These are phyloP conservation scores for Drosophila sturtevanti DNA, from an alignment of 1,140 invertebrate species.

Conservation along the genomic window DNA sequence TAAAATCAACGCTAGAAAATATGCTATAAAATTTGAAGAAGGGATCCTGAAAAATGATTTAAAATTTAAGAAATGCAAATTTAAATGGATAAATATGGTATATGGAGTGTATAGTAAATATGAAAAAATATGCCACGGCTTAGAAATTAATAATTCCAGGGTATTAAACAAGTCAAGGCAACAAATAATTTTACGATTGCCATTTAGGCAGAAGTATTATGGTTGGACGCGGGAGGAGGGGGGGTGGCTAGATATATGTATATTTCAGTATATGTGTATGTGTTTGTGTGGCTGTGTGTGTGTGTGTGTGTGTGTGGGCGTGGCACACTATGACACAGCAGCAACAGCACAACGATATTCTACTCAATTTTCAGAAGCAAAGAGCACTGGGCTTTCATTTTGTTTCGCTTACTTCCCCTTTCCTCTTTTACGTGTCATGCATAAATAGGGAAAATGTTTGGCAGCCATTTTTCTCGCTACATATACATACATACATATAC, in stretches of 20 bases:
- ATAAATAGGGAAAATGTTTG: conserved; percentile 47
- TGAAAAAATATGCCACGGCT: too few relatives aligned
- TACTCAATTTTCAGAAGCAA: conserved; percentile 3
- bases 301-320: conserved; percentile 23
- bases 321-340: conserved; percentile 13
- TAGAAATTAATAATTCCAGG: background rate
- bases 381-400: conserved; percentile 4
- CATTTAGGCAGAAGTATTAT: conserved; percentile 1
- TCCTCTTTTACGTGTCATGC: conserved; percentile 39
- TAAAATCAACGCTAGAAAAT: too few relatives aligned
- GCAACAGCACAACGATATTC: background rate
- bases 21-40: too few relatives aligned
- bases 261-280: conserved; percentile 1
- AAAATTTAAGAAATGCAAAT: too few relatives aligned
- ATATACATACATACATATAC: background rate
- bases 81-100: too few relatives aligned
- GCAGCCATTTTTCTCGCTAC: conserved; percentile 16
- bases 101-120: too few relatives aligned
- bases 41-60: too few relatives aligned
- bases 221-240: background rate
- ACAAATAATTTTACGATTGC: conserved; percentile 3
- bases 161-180: background rate
- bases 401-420: background rate
- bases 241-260: background rate
- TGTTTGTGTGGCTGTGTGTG: background rate